These are phyloP conservation scores for Nannospalax galili DNA, from an alignment of 2,113 vertebrate species.

Conservation along the genomic window DNA sequence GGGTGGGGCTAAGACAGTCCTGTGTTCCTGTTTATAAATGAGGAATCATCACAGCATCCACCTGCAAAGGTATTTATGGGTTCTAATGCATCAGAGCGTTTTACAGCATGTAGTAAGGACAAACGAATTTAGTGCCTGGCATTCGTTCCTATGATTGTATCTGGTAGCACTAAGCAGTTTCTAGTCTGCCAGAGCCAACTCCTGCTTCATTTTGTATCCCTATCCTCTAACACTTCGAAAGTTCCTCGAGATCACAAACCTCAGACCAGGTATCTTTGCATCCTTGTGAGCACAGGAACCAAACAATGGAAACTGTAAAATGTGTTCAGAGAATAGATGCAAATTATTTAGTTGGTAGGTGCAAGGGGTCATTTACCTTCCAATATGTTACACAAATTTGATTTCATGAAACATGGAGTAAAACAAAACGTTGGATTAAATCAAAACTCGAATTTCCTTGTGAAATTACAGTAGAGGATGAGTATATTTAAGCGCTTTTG, in stretches of 20 bases:
- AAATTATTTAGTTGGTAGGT: neutral
- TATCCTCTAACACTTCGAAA: neutral
- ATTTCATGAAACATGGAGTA: slow-evolving; percentile 1
- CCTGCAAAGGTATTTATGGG: neutral
- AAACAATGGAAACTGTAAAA: neutral
- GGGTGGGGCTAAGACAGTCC: neutral
- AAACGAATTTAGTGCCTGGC: neutral
- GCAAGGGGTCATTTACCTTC: neutral
- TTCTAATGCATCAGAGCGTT: neutral
- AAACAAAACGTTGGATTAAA: slow-evolving; percentile 1
- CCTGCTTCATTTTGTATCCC: neutral
- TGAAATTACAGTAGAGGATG: neutral
- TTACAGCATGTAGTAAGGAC: neutral
- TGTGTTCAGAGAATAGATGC: neutral
- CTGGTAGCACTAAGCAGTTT: neutral
- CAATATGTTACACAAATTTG: neutral
- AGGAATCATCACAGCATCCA: neutral
- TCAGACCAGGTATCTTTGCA: neutral
- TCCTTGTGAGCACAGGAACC: neutral
- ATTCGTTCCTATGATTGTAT: neutral
- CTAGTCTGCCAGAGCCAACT: neutral
- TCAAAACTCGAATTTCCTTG: slow-evolving; percentile 18
- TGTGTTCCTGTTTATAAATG: neutral
- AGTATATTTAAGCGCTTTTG: neutral
- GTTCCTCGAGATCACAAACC: neutral